Evolutionary conservation across 2,113 vertebrate genomes (phyloP), one percentile per base, ranked within the genome.

Genomic region (Syngnathus floridae): DNA sequence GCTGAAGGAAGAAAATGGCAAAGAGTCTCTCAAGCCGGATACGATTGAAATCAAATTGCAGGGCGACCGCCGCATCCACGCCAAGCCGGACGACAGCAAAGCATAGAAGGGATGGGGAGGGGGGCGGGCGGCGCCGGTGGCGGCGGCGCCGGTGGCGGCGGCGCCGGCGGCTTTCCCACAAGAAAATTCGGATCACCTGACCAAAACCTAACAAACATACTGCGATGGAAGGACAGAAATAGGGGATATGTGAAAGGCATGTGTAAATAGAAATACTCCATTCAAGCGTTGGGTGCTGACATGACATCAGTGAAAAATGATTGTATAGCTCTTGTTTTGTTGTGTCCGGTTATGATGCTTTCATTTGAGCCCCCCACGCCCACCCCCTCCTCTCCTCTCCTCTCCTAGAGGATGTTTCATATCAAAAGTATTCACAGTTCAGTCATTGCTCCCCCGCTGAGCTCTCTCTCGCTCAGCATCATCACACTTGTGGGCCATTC

Each of bases 1-100:
- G 75, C 91, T 97, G 88, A 99, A 98, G 91, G 96, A 99, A 76
- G 96, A 98, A 90, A 97, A 96, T 74, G 97, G 94, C 57, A 98
- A 97, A 90, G 97, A 98, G 89, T 92, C 89, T 77, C 89, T 98
- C 90, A 98, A 92, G 88, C 91, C 94, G 67, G 95, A 99, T 91
- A 93, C 91, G 65, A 95, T 96, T 85, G 97, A 99, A 91, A 95
- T 97, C 86, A 97, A 97, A 92, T 93, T 96, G 87, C 91, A 94
- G 82, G 91, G 93, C 70, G 95, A 98, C 80, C 88, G 87, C 90
- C 94, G 93, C 91, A 90, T 94, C 79, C 96, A 94, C 81, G 94
- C 93, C 84, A 95, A 94, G 90, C 92, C 93, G 72, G 94, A 94
- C 12, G 92, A 94, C 90, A 92, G 92, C 92, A 98, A 96, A 92